phyloP scores from a whole-genome alignment of 2,888 invertebrate species.

The Catocala nupta region DNA sequence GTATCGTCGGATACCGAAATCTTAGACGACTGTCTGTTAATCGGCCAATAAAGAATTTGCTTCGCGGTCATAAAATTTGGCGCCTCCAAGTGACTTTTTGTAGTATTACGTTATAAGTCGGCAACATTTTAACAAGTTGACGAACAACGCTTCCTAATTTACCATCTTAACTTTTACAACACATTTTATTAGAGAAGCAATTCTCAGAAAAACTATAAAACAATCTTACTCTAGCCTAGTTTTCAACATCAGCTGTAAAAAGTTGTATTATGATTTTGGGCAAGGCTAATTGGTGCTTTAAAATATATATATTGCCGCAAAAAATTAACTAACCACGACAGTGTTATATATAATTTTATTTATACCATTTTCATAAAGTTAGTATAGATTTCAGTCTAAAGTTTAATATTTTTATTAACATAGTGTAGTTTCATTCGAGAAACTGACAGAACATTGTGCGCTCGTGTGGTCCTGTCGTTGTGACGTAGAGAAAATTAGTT shows the following conservation, averaged over 20 bases:
- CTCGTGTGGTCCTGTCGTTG: conserved; percentile 57
- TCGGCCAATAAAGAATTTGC: too few species aligned
- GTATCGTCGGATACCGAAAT: too few species aligned
- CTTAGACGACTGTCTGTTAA: too few species aligned
- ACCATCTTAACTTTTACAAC: conserved; percentile 2
- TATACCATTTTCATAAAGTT: background rate
- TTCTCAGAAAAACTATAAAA: conserved; percentile 6
- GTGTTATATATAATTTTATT: background rate
- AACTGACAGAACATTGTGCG: conserved; percentile 62
- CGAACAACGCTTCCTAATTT: background rate
- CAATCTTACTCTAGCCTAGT: conserved; percentile 22
- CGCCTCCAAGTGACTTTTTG: too few species aligned
- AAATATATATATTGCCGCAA: conserved; percentile 1
- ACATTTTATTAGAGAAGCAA: conserved; percentile 8
- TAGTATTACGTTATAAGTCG: too few species aligned
- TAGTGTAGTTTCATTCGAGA: conserved; percentile 53
- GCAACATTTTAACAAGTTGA: background rate
- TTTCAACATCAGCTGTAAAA: conserved; percentile 14
- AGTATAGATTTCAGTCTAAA: background rate
- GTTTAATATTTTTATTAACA: background rate
- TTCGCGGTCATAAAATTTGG: too few species aligned
- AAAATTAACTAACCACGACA: background rate
- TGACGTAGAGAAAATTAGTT: conserved; percentile 83
- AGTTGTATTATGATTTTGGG: background rate
- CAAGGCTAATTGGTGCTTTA: background rate